These are phyloP conservation scores for Lomographa bimaculata DNA, from an alignment of 2,888 invertebrate species.

Conservation along the genomic window DNA sequence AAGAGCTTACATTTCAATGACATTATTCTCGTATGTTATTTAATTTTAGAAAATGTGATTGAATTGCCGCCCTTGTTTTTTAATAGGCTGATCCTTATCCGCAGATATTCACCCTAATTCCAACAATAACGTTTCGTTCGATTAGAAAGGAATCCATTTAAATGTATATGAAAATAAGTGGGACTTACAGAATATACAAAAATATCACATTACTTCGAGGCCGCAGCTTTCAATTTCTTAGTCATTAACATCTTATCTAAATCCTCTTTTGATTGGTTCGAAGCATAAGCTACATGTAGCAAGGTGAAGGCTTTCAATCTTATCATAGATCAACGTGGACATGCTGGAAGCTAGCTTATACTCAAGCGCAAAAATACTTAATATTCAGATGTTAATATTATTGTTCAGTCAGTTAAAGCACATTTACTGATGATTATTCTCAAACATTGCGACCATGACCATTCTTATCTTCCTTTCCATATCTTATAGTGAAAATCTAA, in stretches of 20 bases:
- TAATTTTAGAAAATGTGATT: constrained; percentile 26
- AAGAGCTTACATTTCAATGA: constrained; percentile 33
- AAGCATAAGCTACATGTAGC: constrained; percentile 72
- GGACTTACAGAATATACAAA: constrained; percentile 84
- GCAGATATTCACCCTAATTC: constrained; percentile 54
- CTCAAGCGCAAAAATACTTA: constrained; percentile 49
- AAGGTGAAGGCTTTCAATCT: constrained; percentile 44
- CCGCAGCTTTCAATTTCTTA: constrained; percentile 82
- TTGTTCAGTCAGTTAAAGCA: constrained; percentile 36
- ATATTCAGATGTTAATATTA: constrained; percentile 29
- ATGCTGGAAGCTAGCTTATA: constrained; percentile 38
- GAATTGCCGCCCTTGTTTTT: constrained; percentile 31
- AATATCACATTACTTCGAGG: constrained; percentile 84
- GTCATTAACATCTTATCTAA: constrained; percentile 77
- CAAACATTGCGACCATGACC: constrained; percentile 41
- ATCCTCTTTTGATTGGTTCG: constrained; percentile 62
- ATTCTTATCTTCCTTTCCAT: constrained; percentile 43
- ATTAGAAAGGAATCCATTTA: constrained; percentile 79
- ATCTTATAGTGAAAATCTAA: constrained; percentile 52
- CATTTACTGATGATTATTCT: constrained; percentile 16
- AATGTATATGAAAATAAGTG: constrained; percentile 83
- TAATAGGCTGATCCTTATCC: constrained; percentile 42
- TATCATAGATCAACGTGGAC: constrained; percentile 15
- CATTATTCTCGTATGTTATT: constrained; percentile 30
- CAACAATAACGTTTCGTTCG: constrained; percentile 71